These are phyloP conservation scores for Aplodontia rufa DNA, from an alignment of 2,113 vertebrate species.

Conservation along the genomic window DNA sequence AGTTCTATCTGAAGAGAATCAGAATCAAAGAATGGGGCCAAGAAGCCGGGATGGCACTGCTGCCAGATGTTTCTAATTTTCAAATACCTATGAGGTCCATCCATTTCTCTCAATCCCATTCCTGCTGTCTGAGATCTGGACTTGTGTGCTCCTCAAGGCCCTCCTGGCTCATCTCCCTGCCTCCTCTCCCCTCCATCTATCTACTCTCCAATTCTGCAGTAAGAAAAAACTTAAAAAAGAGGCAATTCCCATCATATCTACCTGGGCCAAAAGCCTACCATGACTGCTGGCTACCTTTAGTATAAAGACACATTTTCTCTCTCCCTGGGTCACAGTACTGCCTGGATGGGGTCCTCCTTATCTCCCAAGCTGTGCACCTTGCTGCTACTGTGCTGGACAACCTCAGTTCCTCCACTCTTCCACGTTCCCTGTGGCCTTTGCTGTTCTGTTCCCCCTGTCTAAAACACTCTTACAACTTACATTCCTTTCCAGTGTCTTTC, in stretches of 20 bases:
- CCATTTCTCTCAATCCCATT: not conserved
- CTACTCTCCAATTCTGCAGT: not conserved
- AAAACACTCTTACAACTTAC: not conserved
- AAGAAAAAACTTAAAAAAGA: not conserved
- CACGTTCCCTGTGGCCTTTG: not conserved
- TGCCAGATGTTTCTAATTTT: not conserved
- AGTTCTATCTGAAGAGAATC: not conserved
- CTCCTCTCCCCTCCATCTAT: no score
- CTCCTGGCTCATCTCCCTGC: not conserved
- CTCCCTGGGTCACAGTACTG: not conserved
- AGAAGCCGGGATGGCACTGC: no score
- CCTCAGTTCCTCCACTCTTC: not conserved
- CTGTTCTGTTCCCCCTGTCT: not conserved
- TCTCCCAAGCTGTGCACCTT: not conserved
- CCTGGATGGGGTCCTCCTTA: no score
- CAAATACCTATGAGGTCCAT: not conserved
- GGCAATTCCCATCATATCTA: not conserved
- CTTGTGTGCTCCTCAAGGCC: not conserved
- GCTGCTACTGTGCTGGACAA: not conserved
- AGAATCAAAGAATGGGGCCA: rapidly evolving
- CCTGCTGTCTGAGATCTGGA: not conserved
- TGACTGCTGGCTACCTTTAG: not conserved
- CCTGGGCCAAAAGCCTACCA: not conserved
- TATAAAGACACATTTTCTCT: not conserved
- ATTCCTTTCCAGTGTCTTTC: not conserved